phyloP scores from a whole-genome alignment of 2,888 invertebrate genomes.

The Brenthis ino region DNA sequence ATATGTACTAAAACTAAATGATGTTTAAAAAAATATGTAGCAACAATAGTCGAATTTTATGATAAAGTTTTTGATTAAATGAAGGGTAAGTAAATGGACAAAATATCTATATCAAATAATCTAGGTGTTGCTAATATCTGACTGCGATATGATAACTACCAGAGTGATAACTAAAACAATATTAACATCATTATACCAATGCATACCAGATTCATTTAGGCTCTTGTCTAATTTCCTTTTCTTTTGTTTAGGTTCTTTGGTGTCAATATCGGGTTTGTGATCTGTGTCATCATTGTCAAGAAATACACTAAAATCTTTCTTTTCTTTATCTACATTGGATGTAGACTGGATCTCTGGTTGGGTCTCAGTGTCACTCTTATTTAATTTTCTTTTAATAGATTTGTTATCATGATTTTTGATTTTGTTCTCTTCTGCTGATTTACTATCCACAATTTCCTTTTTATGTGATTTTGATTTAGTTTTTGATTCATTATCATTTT shows the following conservation, averaged over 20 bases:
- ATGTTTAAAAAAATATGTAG: too few species aligned
- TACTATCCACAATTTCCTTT: slow-evolving; percentile 5
- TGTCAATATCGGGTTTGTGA: slow-evolving; percentile 29
- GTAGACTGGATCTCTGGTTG: slow-evolving; percentile 25
- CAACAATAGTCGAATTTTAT: too few species aligned
- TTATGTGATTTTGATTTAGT: slow-evolving; percentile 18
- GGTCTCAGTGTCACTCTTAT: slow-evolving; percentile 24
- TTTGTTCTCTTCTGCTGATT: slow-evolving; percentile 19
- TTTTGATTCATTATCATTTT: slow-evolving; percentile 1
- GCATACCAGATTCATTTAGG: slow-evolving; percentile 69
- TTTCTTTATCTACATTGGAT: slow-evolving; percentile 37
- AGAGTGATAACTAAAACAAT: too few species aligned
- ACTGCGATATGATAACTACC: too few species aligned
- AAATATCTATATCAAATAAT: too few species aligned
- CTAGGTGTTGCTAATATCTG: too few species aligned
- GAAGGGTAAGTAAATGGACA: too few species aligned
- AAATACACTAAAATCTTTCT: slow-evolving; percentile 55
- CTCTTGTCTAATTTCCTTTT: slow-evolving; percentile 56
- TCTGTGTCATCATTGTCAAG: slow-evolving; percentile 46
- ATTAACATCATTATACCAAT: not conserved
- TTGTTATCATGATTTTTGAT: slow-evolving; percentile 21
- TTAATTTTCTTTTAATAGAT: slow-evolving; percentile 30
- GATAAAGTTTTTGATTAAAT: too few species aligned
- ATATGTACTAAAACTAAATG: too few species aligned
- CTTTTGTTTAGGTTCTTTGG: slow-evolving; percentile 42